Percentiles rank a stretch among this genome's conserved stretches.
These are phyloP conservation scores for Cheilinus undulatus DNA, from an alignment of 2,113 vertebrate species.

Conservation along the genomic window DNA sequence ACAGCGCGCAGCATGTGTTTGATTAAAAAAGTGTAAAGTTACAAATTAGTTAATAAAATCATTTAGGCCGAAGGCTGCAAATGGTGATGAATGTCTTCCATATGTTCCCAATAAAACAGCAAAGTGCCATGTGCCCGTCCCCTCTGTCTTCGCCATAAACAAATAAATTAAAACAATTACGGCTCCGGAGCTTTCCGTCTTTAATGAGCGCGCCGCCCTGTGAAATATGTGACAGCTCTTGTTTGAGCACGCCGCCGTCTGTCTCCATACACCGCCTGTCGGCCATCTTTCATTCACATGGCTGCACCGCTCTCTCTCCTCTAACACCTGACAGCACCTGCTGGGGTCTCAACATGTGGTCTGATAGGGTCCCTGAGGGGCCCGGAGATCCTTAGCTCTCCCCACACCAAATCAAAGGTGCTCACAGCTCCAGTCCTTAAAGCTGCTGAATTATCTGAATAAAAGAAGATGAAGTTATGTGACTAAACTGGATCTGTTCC, in stretches of 20 bases:
- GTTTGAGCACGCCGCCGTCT: constrained; percentile 72
- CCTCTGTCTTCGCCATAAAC: constrained; percentile 82
- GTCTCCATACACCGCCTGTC: constrained; percentile 63
- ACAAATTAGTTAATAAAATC: constrained; percentile 85
- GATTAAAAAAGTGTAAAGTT: constrained; percentile 86
- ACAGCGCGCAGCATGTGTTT: constrained; percentile 80
- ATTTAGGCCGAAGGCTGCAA: constrained; percentile 82
- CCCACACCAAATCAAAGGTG: not conserved
- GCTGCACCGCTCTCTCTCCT: not conserved
- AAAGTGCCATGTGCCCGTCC: constrained; percentile 81
- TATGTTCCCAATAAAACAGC: constrained; percentile 84
- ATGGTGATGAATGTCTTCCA: constrained; percentile 84
- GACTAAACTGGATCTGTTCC: too few relatives aligned
- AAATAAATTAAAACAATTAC: constrained; percentile 89
- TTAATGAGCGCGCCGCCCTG: constrained; percentile 70
- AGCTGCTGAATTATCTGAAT: too few relatives aligned
- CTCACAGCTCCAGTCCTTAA: not conserved
- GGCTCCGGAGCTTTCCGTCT: constrained; percentile 66
- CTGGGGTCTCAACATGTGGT: constrained; percentile 25
- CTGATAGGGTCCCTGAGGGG: not conserved
- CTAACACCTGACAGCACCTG: constrained; percentile 10
- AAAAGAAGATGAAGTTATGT: too few relatives aligned
- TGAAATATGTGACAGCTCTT: constrained; percentile 78
- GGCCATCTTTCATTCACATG: constrained; percentile 63
- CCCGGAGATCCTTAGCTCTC: not conserved